These are phyloP conservation scores for Leptinotarsa haldemani DNA, from an alignment of 2,888 invertebrate species.

Conservation along the genomic window DNA sequence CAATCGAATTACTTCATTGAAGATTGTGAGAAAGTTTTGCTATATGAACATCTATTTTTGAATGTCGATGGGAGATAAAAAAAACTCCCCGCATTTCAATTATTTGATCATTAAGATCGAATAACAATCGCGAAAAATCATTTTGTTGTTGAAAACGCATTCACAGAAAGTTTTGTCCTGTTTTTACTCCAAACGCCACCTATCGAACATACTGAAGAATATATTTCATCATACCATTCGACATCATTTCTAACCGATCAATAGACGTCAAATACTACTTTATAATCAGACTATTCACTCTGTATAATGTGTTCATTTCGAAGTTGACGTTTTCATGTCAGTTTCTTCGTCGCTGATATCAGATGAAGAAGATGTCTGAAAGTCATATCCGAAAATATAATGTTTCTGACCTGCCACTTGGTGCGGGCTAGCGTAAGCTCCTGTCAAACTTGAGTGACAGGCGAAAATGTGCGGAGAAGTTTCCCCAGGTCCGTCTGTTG, in stretches of 20 bases:
- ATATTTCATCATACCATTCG: neutral
- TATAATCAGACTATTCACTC: neutral
- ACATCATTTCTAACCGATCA: neutral
- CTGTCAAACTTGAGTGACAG: conserved; percentile 59
- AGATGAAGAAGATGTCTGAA: conserved; percentile 56
- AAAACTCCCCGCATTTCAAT: no score
- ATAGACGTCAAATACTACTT: no score
- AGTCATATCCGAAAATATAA: conserved; percentile 60
- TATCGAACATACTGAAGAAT: no score
- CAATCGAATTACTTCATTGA: no score
- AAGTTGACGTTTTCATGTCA: conserved; percentile 35
- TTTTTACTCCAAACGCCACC: no score
- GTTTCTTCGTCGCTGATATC: conserved; percentile 39
- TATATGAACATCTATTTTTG: no score
- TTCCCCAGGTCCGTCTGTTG: conserved; percentile 23
- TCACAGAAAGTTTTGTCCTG: no score
- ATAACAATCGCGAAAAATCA: no score
- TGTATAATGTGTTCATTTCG: conserved; percentile 25
- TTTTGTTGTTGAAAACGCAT: neutral
- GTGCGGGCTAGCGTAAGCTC: conserved; percentile 50
- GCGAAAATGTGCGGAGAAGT: conserved; percentile 49
- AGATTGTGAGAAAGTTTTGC: no score
- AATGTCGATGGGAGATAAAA: no score
- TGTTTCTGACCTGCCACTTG: conserved; percentile 44
- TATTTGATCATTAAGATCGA: no score